These are phyloP conservation scores for Drosophila bocqueti DNA, from an alignment of 1,140 invertebrate genomes.

Conservation along the genomic window DNA sequence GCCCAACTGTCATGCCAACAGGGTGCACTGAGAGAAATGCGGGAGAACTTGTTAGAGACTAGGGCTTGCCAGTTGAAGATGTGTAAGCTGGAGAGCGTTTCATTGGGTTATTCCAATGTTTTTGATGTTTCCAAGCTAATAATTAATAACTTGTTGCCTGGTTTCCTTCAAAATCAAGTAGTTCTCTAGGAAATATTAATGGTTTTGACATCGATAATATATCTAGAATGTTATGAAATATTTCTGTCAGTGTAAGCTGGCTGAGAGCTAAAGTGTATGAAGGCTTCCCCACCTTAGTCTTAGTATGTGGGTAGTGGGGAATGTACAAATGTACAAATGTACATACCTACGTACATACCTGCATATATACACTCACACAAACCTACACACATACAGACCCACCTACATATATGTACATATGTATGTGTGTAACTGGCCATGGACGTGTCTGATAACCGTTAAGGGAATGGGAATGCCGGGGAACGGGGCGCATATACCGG, in stretches of 20 bases:
- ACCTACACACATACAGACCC: not conserved
- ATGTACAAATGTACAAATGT: not conserved
- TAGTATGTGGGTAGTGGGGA: not conserved
- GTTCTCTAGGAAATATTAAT: not conserved
- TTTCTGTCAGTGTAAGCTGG: constrained; percentile 30
- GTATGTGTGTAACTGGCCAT: constrained; percentile 28
- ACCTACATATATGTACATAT: not conserved
- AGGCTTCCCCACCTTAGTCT: constrained; percentile 1
- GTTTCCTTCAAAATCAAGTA: not conserved
- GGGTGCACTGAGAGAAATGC: constrained; percentile 32
- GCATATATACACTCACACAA: not conserved
- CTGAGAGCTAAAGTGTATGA: constrained; percentile 2
- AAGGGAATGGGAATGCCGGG: not conserved
- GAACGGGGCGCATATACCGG: not conserved
- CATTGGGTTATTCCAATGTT: not conserved
- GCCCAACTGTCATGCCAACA: constrained; percentile 46
- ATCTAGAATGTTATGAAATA: no score
- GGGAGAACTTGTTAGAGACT: not conserved
- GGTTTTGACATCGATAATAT: not conserved
- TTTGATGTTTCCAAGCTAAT: not conserved
- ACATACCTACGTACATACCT: not conserved
- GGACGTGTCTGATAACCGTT: constrained; percentile 43
- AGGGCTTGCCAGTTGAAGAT: not conserved
- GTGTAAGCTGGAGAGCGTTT: no score
- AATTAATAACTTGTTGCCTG: not conserved